Conservation (phyloP, 2,888 invertebrate genomes). For the Parapristionchus giblindavisi region DNA sequence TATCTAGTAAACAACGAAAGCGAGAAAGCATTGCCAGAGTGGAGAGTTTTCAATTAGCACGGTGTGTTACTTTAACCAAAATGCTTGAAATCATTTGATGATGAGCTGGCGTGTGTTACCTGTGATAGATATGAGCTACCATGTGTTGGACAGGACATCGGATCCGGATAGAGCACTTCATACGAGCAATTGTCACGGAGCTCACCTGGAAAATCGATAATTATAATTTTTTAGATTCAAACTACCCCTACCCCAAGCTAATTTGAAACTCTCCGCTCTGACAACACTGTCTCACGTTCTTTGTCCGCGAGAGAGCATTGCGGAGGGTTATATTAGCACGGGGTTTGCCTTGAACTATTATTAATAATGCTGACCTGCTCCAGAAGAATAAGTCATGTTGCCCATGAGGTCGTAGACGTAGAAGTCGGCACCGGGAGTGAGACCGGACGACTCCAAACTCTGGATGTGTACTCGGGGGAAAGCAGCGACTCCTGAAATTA, state of each 20-base stretch:
- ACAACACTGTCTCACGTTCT: no score
- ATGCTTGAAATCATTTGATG: background rate
- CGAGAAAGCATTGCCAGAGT: no score
- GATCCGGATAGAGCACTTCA: conserved; percentile 21
- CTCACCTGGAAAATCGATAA: conserved; percentile 1
- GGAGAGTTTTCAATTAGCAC: no score
- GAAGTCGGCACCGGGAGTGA: conserved; percentile 13
- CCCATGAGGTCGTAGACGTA: conserved; percentile 12
- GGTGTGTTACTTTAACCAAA: background rate
- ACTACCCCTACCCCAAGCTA: background rate
- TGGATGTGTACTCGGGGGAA: conserved; percentile 21
- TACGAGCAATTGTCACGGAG: conserved; percentile 30
- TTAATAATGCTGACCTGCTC: no score
- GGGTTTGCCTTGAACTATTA: background rate
- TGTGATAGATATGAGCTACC: background rate
- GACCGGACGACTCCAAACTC: background rate
- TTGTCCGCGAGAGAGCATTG: no score
- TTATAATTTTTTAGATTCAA: no score
- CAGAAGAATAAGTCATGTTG: background rate
- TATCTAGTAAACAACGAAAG: no score
- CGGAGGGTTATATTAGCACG: background rate
- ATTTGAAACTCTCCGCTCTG: no score
- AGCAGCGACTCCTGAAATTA: conserved; percentile 1
- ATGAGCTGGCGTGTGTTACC: background rate
- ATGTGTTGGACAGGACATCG: conserved; percentile 14